phyloP scores from a whole-genome alignment of 2,113 vertebrate genomes.

The Sterna hirundo region DNA sequence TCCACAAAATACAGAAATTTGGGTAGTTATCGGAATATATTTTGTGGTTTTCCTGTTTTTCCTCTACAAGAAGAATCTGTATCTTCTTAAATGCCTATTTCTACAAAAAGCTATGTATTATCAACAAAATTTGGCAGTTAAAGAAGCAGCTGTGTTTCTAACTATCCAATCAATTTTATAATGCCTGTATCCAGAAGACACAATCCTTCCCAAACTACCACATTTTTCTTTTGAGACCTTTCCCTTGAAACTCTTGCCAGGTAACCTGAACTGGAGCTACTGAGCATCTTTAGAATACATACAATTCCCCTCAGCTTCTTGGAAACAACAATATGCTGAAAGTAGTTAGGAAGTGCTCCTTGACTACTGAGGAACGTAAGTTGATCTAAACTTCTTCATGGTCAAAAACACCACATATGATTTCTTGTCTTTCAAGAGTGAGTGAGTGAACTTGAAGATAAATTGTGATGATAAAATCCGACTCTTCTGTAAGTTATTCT shows the following conservation, averaged over 20 bases:
- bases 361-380: not conserved
- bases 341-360: not conserved
- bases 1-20: not conserved
- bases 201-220: not conserved
- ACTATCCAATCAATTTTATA: not conserved
- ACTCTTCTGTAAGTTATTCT: not conserved
- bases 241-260: not conserved
- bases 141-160: not conserved
- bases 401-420: not conserved
- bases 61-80: not conserved
- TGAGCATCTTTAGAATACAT: not conserved
- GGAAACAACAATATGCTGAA: not conserved
- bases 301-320: not conserved
- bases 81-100: not conserved
- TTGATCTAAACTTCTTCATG: not conserved
- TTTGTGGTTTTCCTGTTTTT: not conserved
- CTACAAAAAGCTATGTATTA: not conserved
- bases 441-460: not conserved
- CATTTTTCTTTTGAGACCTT: not conserved
- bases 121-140: not conserved
- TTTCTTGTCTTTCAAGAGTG: not conserved
- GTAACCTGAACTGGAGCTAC: not conserved
- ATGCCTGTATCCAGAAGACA: not conserved
- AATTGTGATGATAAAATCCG: not conserved
- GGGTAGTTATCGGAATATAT: not conserved